Base-by-base conservation (phyloP, 1,140 invertebrate genomes). In the Heliothis subflexa region DNA sequence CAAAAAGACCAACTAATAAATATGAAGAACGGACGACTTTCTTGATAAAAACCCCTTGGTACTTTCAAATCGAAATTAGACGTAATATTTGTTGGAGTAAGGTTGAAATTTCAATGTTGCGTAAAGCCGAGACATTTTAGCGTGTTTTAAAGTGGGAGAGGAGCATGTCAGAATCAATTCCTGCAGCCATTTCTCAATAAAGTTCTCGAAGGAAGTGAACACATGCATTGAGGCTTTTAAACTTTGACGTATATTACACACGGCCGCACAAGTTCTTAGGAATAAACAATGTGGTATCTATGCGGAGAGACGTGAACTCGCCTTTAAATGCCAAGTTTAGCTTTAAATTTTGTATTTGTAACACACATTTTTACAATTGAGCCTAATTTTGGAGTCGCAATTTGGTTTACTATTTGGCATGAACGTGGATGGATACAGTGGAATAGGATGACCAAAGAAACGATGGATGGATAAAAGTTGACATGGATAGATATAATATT, bases 1-100 rank as follows among this genome's bases (percentile, higher is more conserved):
- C 86, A 91, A 91, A 91, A 91, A 90, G 84, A 88, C 81, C 87
- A 87, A 89, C 87, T 92, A 90, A 93, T 92, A 92, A 91, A 92
- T 88, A 88, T 92, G 83, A 90, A 86, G 85, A 85, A 85, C 54
- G 81, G 85, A 83, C 84, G 83, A 78, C 81, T 89, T 90, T 84
- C 84, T 86, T 78, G 83, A 87, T 81, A 85, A 86, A 82, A 83
- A 75, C 76, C 78, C 85, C 73, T 4, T 25, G 21, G 52, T 75
- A 2, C 18, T n/a, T 14, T 14, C 2, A 75, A 78, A 28, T 1
- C 9, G 2, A 88, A 85, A 79, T 81, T 50, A 25, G 54, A 78
- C 83, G 57, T 81, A 85, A 78, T 57, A 14, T 5, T 10, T 0
- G 0, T 52, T 49, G 0, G 0, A 0, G 71, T 79, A 87, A 40